A percentile compares a stretch with the other conserved stretches of the same genome.
Evolutionary conservation across 37 sponge, comb jelly and placozoan genomes (phyloP).

Genomic region (Halichondria panicea): DNA sequence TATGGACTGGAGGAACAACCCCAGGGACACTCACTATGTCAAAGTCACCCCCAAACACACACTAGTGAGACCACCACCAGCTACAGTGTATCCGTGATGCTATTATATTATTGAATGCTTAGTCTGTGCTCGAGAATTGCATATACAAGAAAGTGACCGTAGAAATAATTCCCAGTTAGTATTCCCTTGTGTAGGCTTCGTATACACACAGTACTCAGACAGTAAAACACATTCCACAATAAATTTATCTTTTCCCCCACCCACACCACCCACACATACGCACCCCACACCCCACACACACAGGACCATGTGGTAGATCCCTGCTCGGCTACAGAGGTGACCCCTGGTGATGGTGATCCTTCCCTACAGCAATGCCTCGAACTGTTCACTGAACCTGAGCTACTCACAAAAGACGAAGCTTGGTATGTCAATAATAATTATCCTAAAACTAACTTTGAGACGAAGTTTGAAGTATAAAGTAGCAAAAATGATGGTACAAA

Average conservation of each 20-base stretch:
- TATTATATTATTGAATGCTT: no score
- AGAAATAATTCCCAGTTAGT: neutral
- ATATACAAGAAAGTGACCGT: neutral
- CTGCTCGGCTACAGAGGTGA: neutral
- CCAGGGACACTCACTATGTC: slow-evolving; percentile 14
- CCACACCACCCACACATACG: no score
- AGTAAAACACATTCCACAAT: neutral
- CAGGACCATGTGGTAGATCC: slow-evolving; percentile 1
- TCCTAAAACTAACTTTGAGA: no score
- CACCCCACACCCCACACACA: no score
- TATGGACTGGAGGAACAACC: slow-evolving; percentile 81
- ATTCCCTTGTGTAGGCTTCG: neutral
- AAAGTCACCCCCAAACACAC: slow-evolving; percentile 34
- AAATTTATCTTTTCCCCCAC: neutral
- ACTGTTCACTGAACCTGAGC: slow-evolving; percentile 87
- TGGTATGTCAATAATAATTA: slow-evolving; percentile 78
- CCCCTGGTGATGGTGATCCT: slow-evolving; percentile 21
- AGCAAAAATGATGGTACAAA: no score
- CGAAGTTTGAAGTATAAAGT: no score
- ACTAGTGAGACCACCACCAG: slow-evolving; percentile 41
- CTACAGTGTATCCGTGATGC: no score
- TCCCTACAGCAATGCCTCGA: slow-evolving; percentile 74
- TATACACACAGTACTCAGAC: neutral
- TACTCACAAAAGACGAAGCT: slow-evolving; percentile 69
- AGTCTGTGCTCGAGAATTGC: no score